Conservation (phyloP, 2,888 invertebrate species). For the Adela reaumurella region DNA sequence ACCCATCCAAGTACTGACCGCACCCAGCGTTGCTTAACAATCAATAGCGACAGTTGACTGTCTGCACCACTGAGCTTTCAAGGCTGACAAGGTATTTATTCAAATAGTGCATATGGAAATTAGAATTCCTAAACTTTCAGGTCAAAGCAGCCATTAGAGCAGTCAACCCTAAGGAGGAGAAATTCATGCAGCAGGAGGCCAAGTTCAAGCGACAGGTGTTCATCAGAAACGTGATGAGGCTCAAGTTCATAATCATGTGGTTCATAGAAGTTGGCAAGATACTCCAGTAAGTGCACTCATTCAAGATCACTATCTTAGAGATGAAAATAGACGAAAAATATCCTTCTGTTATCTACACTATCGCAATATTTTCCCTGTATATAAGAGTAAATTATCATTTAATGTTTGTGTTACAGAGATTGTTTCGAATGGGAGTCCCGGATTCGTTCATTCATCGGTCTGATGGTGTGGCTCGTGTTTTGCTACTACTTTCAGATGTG, state of each 20-base stretch:
- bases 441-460: slow-evolving; percentile 75
- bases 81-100: too few species aligned
- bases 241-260: slow-evolving; percentile 85
- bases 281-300: slow-evolving; percentile 69
- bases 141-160: slow-evolving; percentile 88
- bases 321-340: too few species aligned
- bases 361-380: too few species aligned
- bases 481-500: slow-evolving; percentile 95
- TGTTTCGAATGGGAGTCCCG: slow-evolving; percentile 98
- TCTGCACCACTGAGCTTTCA: too few species aligned
- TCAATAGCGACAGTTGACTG: too few species aligned
- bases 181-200: slow-evolving; percentile 90
- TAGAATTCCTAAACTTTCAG: slow-evolving; percentile 23
- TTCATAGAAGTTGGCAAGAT: slow-evolving; percentile 88
- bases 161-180: slow-evolving; percentile 92
- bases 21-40: too few species aligned
- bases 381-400: too few species aligned
- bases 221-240: slow-evolving; percentile 86
- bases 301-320: too few species aligned
- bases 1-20: too few species aligned
- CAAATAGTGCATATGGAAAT: too few species aligned
- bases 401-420: slow-evolving; percentile 61
- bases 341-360: too few species aligned
- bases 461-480: slow-evolving; percentile 79
- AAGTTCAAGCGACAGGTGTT: slow-evolving; percentile 96